phyloP scores from a whole-genome alignment of 2,888 invertebrate species.

The Allygus modestus region DNA sequence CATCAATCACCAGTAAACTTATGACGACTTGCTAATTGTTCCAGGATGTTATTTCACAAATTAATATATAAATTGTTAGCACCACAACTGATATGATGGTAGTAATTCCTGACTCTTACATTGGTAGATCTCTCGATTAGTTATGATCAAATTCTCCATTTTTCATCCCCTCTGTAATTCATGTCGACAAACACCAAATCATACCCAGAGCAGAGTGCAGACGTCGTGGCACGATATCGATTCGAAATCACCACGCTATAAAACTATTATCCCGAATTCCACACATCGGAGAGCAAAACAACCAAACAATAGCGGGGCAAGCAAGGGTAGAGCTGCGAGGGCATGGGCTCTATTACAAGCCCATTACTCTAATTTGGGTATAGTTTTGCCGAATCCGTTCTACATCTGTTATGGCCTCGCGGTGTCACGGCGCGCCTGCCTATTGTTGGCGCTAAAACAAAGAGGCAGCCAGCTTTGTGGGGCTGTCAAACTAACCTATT shows the following conservation, averaged over 20 bases:
- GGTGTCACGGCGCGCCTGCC: slow-evolving; percentile 45
- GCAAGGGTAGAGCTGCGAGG: slow-evolving; percentile 1
- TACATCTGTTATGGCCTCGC: slow-evolving; percentile 33
- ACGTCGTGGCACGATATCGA: slow-evolving; percentile 12
- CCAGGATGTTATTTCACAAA: no score
- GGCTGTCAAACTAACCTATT: slow-evolving; percentile 32
- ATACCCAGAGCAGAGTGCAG: no score
- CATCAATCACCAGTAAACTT: no score
- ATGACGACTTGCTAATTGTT: no score
- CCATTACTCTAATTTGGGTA: slow-evolving; percentile 36
- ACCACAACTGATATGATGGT: no score
- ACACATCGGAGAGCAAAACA: slow-evolving; percentile 33
- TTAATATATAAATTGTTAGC: no score
- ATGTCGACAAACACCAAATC: no score
- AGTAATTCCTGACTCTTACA: no score
- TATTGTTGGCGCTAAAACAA: slow-evolving; percentile 30
- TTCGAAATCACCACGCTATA: slow-evolving; percentile 2
- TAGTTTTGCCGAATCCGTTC: slow-evolving; percentile 29
- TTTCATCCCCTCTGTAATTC: no score
- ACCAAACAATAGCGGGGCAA: slow-evolving; percentile 2
- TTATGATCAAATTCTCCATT: no score
- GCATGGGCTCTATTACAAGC: slow-evolving; percentile 28
- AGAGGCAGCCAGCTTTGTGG: slow-evolving; percentile 29
- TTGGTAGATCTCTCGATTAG: no score
- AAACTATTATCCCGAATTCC: slow-evolving; percentile 35